A percentile compares a stretch with the other conserved stretches of the same genome.
Evolutionary conservation across 2,888 invertebrate genomes (phyloP).

Genomic region (Bimastos eiseni): DNA sequence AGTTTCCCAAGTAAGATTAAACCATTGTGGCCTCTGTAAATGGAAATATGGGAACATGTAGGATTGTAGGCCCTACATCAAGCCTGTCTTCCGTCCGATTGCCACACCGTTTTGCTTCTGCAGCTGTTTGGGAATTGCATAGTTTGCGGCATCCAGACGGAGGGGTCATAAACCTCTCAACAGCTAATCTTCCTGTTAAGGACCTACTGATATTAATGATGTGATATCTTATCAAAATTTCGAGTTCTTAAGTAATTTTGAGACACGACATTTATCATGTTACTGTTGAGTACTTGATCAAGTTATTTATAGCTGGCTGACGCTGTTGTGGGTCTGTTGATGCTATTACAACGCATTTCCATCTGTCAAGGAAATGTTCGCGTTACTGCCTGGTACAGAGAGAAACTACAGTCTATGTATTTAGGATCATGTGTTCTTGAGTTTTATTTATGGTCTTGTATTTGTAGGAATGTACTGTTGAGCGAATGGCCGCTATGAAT

Average conservation of each 20-base stretch:
- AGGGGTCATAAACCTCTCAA: not conserved
- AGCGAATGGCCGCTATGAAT: too few species aligned
- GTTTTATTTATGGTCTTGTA: not conserved
- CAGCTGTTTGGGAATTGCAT: not conserved
- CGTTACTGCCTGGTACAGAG: not conserved
- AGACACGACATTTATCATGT: not conserved
- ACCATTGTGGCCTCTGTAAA: not conserved
- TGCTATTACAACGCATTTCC: not conserved
- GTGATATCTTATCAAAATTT: not conserved
- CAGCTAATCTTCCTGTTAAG: not conserved
- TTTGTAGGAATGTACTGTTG: not conserved
- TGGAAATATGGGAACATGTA: not conserved
- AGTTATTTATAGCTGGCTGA: not conserved
- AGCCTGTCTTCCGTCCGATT: not conserved
- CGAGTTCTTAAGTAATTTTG: not conserved
- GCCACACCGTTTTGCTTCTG: not conserved
- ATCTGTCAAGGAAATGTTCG: not conserved
- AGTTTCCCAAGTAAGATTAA: not conserved
- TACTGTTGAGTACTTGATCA: not conserved
- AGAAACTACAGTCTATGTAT: too few species aligned
- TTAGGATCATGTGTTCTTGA: not conserved
- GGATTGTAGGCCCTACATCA: not conserved
- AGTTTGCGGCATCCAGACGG: not conserved
- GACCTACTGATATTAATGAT: not conserved
- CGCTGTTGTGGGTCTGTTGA: not conserved